Conservation (phyloP, 2,797 vertebrate genomes). For the Notamacropus eugenii region DNA sequence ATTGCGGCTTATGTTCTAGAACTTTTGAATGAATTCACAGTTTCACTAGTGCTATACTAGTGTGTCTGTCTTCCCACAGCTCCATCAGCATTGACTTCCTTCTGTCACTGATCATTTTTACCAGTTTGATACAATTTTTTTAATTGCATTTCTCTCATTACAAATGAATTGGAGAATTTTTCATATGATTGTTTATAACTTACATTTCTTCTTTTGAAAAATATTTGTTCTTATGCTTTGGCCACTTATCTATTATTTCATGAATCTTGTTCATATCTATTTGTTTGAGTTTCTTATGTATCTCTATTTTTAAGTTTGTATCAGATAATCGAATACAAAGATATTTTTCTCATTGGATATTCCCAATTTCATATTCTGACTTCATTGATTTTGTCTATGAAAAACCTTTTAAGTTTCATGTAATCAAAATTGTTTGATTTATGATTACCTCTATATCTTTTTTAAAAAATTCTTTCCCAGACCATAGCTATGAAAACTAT, state of each 20-base stretch:
- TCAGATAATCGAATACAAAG: background rate
- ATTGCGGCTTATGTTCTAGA: background rate
- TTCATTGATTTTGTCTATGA: no score
- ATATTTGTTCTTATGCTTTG: background rate
- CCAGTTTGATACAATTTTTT: background rate
- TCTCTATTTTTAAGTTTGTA: background rate
- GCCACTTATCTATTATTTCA: background rate
- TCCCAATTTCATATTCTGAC: no score
- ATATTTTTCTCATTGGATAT: background rate
- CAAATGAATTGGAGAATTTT: background rate
- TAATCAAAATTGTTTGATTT: no score
- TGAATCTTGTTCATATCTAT: background rate
- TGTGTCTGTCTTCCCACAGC: background rate
- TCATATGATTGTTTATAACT: background rate
- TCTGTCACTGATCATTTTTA: background rate
- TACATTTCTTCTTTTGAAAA: background rate
- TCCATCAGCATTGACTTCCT: background rate
- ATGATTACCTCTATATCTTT: no score
- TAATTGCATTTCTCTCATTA: background rate
- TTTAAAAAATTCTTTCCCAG: no score
- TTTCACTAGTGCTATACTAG: background rate
- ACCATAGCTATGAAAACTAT: no score
- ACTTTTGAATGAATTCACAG: background rate
- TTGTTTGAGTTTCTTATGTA: background rate
- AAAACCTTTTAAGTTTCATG: no score